Base-by-base conservation (phyloP, 2,797 vertebrate genomes). In the Clarias pachynema region DNA sequence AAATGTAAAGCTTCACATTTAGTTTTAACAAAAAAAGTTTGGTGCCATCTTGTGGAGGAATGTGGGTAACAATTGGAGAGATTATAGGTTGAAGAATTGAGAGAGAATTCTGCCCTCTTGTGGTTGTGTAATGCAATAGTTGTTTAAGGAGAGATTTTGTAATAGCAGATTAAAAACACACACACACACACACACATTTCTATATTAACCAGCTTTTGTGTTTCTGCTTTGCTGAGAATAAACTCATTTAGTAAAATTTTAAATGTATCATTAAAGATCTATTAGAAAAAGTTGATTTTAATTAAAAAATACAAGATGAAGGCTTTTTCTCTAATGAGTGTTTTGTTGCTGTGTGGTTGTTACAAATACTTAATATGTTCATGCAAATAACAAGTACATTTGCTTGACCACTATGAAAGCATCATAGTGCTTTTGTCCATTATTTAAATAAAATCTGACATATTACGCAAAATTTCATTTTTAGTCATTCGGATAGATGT, bases 41-140 rank as follows among this genome's bases (percentile, higher is more conserved):
- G 86, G 91, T 92, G 90, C 93, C 93, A 92, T 86, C 94, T 7
- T 86, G 92, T 92, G 94, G 94, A 86, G 0, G 63, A 81, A 0
- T 72, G 1, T 18, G 49, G 31, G 12, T 53, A 26, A 68, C 10
- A 24, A 22, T 65, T 37, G 44, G 20, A 56, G 1, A 49, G 15
- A 24, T 72, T 44, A 26, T 49, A 3, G 9, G 37, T 34, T 68
- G n/a, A n/a, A 24, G 12, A 40, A 16, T n/a, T 40, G 1, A 40
- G 6, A 57, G 53, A 12, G 4, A 81, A 68, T 73, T 31, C 37
- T 85, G 63, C 88, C 88, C 84, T 89, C 90, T 85, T 31, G 84
- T 91, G 90, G 89, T 78, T 26, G 3, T 40, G 60, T 40, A n/a
- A 62, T 82, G 29, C n/a, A 87, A 87, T 31, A 73, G 69, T 86